Evolutionary conservation across 2,113 vertebrate genomes (phyloP).

Genomic region (Acanthisitta chloris): DNA sequence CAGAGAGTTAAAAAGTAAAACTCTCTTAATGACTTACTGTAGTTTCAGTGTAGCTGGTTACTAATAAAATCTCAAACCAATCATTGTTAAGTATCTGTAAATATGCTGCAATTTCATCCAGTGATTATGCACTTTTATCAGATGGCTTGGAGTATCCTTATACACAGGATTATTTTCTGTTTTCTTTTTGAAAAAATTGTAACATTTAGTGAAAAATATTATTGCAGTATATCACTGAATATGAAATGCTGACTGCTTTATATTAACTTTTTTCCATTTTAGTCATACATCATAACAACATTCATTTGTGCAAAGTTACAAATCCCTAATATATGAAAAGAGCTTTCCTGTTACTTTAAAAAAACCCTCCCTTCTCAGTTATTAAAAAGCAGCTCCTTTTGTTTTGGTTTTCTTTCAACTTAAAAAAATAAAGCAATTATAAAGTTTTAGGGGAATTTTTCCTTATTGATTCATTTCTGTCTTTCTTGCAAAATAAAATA

Average conservation of each 20-base stretch:
- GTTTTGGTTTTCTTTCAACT: constrained; percentile 38
- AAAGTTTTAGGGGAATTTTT: constrained; percentile 43
- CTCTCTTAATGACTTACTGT: neutral
- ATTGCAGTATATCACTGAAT: neutral
- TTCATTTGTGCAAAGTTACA: constrained; percentile 47
- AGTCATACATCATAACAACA: neutral
- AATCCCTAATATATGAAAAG: constrained; percentile 48
- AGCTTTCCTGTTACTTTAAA: neutral
- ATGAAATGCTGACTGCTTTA: neutral
- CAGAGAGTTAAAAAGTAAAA: neutral
- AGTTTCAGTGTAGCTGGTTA: neutral
- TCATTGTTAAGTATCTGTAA: neutral
- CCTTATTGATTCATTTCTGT: neutral
- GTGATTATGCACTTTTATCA: neutral
- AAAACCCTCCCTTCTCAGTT: neutral
- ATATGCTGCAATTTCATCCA: neutral
- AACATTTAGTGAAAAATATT: constrained; percentile 2
- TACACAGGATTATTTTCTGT: neutral
- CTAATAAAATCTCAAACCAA: neutral
- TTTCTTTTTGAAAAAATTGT: neutral
- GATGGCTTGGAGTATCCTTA: neutral
- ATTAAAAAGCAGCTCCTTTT: constrained; percentile 24
- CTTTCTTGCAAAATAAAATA: constrained; percentile 15
- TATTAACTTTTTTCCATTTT: constrained; percentile 36
- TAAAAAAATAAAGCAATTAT: neutral